These are phyloP conservation scores for Psylliodes chrysocephalus DNA, from an alignment of 2,888 invertebrate genomes.

Conservation along the genomic window DNA sequence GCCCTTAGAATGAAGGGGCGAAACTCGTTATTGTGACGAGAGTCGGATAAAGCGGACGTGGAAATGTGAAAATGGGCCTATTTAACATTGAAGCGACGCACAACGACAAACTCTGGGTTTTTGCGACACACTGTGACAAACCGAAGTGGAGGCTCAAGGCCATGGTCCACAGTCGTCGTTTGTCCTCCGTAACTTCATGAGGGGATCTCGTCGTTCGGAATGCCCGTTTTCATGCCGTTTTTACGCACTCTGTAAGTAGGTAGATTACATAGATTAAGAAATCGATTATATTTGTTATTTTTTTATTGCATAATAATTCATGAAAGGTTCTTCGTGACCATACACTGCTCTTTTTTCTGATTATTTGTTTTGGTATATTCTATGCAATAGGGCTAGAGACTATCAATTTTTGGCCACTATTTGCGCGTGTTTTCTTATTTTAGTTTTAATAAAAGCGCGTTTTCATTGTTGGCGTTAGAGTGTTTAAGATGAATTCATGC, in stretches of 20 bases:
- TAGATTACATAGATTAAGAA: neutral
- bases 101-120: conserved; percentile 54
- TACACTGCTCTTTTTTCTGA: too few species aligned
- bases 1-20: neutral
- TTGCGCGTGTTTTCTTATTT: too few species aligned
- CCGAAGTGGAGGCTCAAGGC: conserved; percentile 31
- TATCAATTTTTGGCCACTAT: too few species aligned
- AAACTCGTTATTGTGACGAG: neutral
- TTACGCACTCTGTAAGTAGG: neutral
- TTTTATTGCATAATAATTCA: too few species aligned
- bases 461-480: too few species aligned
- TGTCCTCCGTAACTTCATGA: conserved; percentile 51
- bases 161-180: conserved; percentile 57
- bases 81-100: conserved; percentile 40
- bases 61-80: neutral
- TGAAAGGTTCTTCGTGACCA: too few species aligned
- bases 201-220: neutral
- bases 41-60: neutral
- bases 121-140: conserved; percentile 60
- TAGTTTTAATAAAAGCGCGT: too few species aligned
- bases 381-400: too few species aligned
- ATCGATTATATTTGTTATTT: too few species aligned
- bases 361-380: too few species aligned
- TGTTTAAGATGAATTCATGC: too few species aligned
- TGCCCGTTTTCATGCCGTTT: neutral